These are phyloP conservation scores for Beroe forskalii DNA, from an alignment of 37 sponge, comb jelly and placozoan species.

Conservation along the genomic window DNA sequence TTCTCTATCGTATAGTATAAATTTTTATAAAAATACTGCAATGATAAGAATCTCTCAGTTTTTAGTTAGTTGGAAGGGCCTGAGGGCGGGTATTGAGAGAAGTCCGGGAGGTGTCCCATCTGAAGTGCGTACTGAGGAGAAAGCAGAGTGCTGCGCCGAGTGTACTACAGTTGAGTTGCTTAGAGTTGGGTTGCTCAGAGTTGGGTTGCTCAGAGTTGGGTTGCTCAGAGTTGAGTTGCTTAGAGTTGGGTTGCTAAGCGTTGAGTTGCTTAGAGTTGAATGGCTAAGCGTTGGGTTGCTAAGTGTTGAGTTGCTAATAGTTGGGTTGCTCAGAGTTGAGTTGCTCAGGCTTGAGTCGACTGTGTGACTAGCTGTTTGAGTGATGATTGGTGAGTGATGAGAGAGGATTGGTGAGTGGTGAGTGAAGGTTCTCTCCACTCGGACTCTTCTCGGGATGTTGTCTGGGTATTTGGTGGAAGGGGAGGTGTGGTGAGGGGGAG, in stretches of 20 bases:
- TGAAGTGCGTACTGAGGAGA: background rate
- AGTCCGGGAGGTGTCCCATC: background rate
- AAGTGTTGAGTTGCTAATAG: background rate
- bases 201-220: background rate
- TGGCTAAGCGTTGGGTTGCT: too few species aligned
- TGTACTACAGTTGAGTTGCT: background rate
- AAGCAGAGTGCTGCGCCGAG: background rate
- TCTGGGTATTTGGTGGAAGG: background rate
- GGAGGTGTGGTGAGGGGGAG: background rate
- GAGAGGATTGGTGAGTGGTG: too few species aligned
- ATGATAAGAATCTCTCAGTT: constrained; percentile 3
- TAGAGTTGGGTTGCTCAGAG: background rate
- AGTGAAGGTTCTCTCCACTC: too few species aligned
- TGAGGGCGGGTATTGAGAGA: constrained; percentile 2
- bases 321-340: background rate
- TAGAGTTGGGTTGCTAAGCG: background rate
- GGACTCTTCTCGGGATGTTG: background rate
- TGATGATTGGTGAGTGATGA: too few species aligned
- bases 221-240: too few species aligned
- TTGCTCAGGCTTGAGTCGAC: too few species aligned
- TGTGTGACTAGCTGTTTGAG: too few species aligned
- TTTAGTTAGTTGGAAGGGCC: constrained; percentile 34
- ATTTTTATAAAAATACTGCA: too few species aligned
- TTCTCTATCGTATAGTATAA: too few species aligned
- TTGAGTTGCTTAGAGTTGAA: background rate